Evolutionary conservation across 1,140 invertebrate species (phyloP), one percentile per base, ranked within the genome.

Genomic region (Phenacoccus solenopsis): DNA sequence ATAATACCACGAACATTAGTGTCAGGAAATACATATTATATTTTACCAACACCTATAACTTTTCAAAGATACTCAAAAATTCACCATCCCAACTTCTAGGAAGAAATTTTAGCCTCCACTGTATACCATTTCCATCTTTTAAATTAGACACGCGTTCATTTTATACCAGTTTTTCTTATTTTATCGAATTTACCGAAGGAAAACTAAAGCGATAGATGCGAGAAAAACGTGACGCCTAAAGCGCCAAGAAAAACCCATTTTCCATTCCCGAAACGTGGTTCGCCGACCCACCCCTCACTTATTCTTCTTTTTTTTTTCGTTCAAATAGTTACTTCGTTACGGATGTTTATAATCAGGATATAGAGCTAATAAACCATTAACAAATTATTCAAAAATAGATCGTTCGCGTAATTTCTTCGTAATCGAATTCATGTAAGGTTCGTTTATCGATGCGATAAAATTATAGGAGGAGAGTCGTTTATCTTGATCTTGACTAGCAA

Each of bases 101-200:
- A 25, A 24, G 4, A 64, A 64, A 64, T 16, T 64, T 27, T 64
- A 16, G 59, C 4, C 59, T 25, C 59, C 59, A 24, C 59, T 64
- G 59, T 10, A 64, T 64, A 64, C 59, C 4, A 64, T 64, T 64
- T 64, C 59, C 59, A 64, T 64, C 59, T 64, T 64, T 64, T 64
- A 64, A 64, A 64, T 64, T 64, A 25, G 20, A 64, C 59, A 64
- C 20, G 59, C 59, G 59, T 64, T 64, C 59, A 27, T 64, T 64
- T 20, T 64, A 4, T 64, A 64, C 59, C 22, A 64, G 59, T 64
- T 64, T 64, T 64, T 64, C 59, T 64, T 64, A 64, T 64, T 64
- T 64, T 64, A 64, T 64, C 59, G 59, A 64, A 64, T 64, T 64
- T 64, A 64, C 59, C 59, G 22, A 16, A 64, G 25, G 16, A 64